Evolutionary conservation across 92 coral and sea anemone species (phyloP), one percentile per base, ranked within the genome.

Genomic region (Zoanthus solanderi): DNA sequence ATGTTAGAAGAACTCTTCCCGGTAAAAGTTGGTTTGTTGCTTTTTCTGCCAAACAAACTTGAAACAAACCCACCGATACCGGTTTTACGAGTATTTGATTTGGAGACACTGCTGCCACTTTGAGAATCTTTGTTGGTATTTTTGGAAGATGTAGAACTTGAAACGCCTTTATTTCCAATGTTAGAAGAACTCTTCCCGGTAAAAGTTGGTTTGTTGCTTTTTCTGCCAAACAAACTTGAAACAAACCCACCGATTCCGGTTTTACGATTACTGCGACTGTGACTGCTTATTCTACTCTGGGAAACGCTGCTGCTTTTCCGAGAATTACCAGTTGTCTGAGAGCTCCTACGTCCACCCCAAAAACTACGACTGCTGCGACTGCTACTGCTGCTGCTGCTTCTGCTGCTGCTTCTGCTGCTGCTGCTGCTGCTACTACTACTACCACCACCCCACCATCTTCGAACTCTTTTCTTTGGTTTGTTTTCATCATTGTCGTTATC

Each of bases 371-470:
- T 77, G 65, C 84, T 61, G 60, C 74, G 37, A 11, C 74, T 23
- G 1, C 84, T 44, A 17, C 84, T n/a, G 14, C 83, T 18, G 50
- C 48, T 10, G 17, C 84, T 37, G 42, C 53, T 13, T 4, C 84
- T 60, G 58, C 84, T 48, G 16, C 61, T 28, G 68, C 68, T 29
- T 1, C 57, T 37, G 34, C 71, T 63, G 10, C 85, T 80, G 44
- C 85, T 65, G 14, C 73, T 61, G 9, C 71, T 78, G 52, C 83
- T 78, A 4, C 84, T 79, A 0, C 85, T 12, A 5, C 85, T 2
- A 10, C 85, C 57, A 1, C 85, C 84, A 44, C 84, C 60, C 85
- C 85, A 80, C 85, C 85, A 80, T 8, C 85, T 69, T 7, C 85
- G 85, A 30, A 80, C 75, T 65, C 85, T 65, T 65, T 80, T 80